Percentiles rank a stretch among this genome's conserved stretches.
Evolutionary conservation across 2,888 invertebrate species (phyloP).

Genomic region (Cephus rjabovi): DNA sequence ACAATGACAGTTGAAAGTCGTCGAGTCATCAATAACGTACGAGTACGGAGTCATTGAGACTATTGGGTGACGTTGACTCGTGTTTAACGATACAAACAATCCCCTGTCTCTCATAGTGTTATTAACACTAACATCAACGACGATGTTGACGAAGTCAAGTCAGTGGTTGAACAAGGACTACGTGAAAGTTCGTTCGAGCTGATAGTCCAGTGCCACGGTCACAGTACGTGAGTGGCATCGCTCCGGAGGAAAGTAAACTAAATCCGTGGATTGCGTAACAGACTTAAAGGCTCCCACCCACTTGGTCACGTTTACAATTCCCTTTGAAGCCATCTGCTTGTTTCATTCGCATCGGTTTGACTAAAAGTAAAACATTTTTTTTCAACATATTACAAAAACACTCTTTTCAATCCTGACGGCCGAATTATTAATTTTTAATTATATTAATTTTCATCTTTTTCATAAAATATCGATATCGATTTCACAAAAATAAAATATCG

Average conservation of each 20-base stretch:
- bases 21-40: not conserved
- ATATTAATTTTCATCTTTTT: no score
- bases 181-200: slow-evolving; percentile 53
- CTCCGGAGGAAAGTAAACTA: slow-evolving; percentile 57
- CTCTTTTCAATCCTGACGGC: slow-evolving; percentile 16
- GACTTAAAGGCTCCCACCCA: not conserved
- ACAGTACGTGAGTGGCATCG: slow-evolving; percentile 57
- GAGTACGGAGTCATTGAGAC: not conserved
- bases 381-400: not conserved
- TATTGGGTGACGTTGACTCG: slow-evolving; percentile 16
- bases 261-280: slow-evolving; percentile 57
- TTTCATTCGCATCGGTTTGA: not conserved
- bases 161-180: slow-evolving; percentile 49
- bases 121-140: not conserved
- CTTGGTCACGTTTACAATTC: not conserved
- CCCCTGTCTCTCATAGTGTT: slow-evolving; percentile 2
- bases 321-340: not conserved
- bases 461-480: not conserved
- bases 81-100: slow-evolving; percentile 10
- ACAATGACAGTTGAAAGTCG: not conserved
- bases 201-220: slow-evolving; percentile 63
- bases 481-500: not conserved
- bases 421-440: not conserved
- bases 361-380: not conserved
- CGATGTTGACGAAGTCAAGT: slow-evolving; percentile 11